Evolutionary conservation across 2,888 invertebrate genomes (phyloP), one percentile per base, ranked within the genome.

Genomic region (Thecocarcelia acutangulata): DNA sequence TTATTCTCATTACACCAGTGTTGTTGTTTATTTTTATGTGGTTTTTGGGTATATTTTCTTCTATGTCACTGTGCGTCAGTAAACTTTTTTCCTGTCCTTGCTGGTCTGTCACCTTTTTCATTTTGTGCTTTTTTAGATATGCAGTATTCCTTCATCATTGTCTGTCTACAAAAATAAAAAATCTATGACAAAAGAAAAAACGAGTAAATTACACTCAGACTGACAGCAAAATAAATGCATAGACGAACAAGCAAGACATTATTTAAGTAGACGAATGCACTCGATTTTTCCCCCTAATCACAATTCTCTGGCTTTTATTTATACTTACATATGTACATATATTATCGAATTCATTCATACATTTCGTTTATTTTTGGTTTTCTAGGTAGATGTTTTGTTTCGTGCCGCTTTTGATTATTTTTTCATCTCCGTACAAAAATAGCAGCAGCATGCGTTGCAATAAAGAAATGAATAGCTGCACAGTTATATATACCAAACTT

Each of bases 41-140:
- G 12, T 37, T n/a, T n/a, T n/a, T 59, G 8, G 0, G 24, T 9
- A 13, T 15, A 42, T 44, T 33, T 24, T 17, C 1, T 40, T 37
- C 11, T 24, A 28, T 19, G 28, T 19, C 2, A 12, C 42, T 59
- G 59, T 59, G 13, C 21, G 12, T 21, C 15, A 44, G 21, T 63
- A 61, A 76, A 48, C 44, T 48, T n/a, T 54, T 61, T 69, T 61
- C 28, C 52, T 77, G 63, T 54, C 69, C 69, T 70, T 77, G 76
- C 56, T 69, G 56, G 46, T 77, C 69, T 77, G 48, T 48, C 63
- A 77, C 69, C 54, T 69, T 63, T 63, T 48, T 21, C 17, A 56
- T 56, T 64, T 61, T 37, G 56, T 54, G 68, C 50, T 54, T 0
- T 17, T 46, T 46, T n/a, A 2, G n/a, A 33, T 37, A 4, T 37